Conservation (phyloP, 2,888 invertebrate genomes). For the Lymantria monacha region DNA sequence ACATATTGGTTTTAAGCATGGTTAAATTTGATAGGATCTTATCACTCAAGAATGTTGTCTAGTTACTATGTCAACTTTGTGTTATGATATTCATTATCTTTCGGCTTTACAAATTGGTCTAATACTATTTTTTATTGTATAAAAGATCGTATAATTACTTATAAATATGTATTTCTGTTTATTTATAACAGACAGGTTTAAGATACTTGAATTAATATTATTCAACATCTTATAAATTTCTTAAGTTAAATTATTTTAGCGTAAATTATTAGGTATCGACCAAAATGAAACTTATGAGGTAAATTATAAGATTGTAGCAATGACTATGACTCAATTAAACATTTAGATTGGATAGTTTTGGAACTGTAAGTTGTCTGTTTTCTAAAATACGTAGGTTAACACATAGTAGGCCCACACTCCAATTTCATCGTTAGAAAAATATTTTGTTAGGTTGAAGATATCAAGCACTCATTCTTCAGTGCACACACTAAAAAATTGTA, state of each 20-base stretch:
- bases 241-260: conserved; percentile 25
- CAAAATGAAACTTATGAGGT: conserved; percentile 62
- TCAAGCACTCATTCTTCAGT: background rate
- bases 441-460: background rate
- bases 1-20: too few relatives aligned
- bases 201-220: conserved; percentile 9
- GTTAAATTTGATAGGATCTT: too few relatives aligned
- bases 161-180: background rate
- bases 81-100: too few relatives aligned
- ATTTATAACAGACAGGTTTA: background rate
- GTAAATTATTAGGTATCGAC: conserved; percentile 49
- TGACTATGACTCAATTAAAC: conserved; percentile 21
- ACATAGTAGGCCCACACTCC: background rate
- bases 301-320: conserved; percentile 47
- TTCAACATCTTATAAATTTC: conserved; percentile 23
- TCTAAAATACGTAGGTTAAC: background rate
- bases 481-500: background rate
- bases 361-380: background rate
- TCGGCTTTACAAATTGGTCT: too few relatives aligned
- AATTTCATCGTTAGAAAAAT: background rate
- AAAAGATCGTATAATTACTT: background rate
- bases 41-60: too few relatives aligned
- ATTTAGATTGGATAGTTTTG: conserved; percentile 15
- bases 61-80: too few relatives aligned
- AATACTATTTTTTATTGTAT: too few relatives aligned